phyloP scores from a whole-genome alignment of 2,888 invertebrate species.

The Macrophya alboannulata region DNA sequence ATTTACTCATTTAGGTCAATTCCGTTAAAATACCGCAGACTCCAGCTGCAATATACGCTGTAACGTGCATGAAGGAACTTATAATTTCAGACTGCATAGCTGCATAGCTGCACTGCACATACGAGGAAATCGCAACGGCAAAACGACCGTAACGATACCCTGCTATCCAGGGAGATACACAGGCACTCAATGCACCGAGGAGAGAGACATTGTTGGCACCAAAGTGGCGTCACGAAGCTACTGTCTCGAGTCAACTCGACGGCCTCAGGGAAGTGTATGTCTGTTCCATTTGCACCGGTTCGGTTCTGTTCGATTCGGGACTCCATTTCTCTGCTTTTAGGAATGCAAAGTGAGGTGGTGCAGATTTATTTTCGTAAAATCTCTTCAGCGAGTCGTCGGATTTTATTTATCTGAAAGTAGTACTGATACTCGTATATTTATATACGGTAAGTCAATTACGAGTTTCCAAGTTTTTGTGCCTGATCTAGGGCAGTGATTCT shows the following conservation, averaged over 20 bases:
- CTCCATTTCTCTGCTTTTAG: conserved; percentile 1
- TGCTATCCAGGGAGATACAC: conserved; percentile 16
- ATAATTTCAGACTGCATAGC: conserved; percentile 22
- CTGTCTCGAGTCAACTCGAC: conserved; percentile 30
- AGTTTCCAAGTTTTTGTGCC: neutral
- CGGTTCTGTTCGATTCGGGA: neutral
- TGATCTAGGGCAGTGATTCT: neutral
- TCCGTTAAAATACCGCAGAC: conserved; percentile 6
- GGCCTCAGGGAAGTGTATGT: neutral
- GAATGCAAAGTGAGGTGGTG: neutral
- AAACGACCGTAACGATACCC: conserved; percentile 21
- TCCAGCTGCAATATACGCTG: neutral
- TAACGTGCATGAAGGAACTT: conserved; percentile 7
- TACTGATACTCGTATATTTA: neutral
- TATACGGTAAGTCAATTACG: neutral
- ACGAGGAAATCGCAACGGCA: conserved; percentile 7
- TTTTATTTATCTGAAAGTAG: neutral
- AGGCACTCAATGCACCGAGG: conserved; percentile 22
- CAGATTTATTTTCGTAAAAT: neutral
- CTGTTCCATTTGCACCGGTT: conserved; percentile 15
- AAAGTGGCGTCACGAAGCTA: conserved; percentile 28
- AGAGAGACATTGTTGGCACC: conserved; percentile 27
- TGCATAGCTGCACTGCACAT: conserved; percentile 24
- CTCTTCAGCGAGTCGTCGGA: neutral
- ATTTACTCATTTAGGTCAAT: conserved; percentile 35